A percentile compares a stretch with the other conserved stretches of the same genome.
These are phyloP conservation scores for Pachycephus smyrnensis DNA, from an alignment of 2,888 invertebrate species.

Conservation along the genomic window DNA sequence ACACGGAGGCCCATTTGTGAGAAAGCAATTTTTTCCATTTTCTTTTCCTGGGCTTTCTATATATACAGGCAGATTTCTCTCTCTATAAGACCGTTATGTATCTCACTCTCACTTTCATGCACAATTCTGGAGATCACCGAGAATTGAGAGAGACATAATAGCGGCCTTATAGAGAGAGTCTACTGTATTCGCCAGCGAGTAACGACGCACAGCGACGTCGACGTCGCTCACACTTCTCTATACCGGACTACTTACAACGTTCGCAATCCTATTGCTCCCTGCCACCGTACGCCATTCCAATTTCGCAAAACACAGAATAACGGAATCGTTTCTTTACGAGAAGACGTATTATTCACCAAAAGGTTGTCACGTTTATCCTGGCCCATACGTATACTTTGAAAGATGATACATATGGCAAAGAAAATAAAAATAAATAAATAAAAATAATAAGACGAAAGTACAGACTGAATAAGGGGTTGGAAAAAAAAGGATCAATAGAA, in stretches of 20 bases:
- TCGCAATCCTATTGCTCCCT: too few species aligned
- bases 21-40: constrained; percentile 40
- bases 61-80: too few species aligned
- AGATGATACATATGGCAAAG: not conserved
- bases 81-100: too few species aligned
- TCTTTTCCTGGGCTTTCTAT: constrained; percentile 33
- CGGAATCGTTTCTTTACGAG: constrained; percentile 24
- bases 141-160: too few species aligned
- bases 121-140: too few species aligned
- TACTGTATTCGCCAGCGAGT: constrained; percentile 31
- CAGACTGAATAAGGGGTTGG: too few species aligned
- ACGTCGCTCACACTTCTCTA: not conserved
- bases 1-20: constrained; percentile 37
- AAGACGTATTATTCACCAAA: constrained; percentile 4
- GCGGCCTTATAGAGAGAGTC: too few species aligned
- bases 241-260: constrained; percentile 21
- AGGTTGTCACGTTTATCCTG: not conserved
- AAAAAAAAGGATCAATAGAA: not conserved
- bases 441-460: too few species aligned
- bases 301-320: constrained; percentile 42
- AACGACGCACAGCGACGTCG: not conserved
- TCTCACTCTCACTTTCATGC: too few species aligned
- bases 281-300: constrained; percentile 40
- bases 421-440: not conserved
- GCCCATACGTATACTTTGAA: not conserved